These are phyloP conservation scores for Mustela nigripes DNA, from an alignment of 2,113 vertebrate genomes.

Conservation along the genomic window DNA sequence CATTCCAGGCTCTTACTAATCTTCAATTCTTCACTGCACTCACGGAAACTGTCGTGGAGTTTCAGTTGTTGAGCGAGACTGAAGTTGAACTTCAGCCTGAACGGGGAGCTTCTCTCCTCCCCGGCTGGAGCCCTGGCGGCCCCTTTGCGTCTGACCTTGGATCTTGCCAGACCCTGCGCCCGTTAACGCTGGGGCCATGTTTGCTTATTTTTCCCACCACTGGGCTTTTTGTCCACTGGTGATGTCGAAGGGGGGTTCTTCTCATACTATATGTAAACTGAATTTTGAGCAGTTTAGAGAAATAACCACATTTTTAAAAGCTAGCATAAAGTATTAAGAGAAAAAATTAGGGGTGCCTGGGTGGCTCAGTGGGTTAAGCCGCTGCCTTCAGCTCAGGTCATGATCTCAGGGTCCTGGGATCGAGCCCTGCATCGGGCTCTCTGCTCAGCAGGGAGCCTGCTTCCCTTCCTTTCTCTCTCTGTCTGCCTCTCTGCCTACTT, in stretches of 20 bases:
- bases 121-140: not conserved
- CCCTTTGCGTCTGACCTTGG: not conserved
- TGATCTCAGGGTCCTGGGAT: no score
- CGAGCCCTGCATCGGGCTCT: no score
- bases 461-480: no score
- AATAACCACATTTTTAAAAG: not conserved
- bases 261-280: not conserved
- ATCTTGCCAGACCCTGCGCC: not conserved
- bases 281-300: slow-evolving; percentile 35
- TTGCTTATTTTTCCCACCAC: not conserved
- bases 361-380: no score
- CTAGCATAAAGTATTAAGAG: not conserved
- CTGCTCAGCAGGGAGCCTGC: no score
- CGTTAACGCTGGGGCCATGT: not conserved
- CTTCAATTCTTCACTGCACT: slow-evolving; percentile 2
- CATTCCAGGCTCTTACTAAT: not conserved
- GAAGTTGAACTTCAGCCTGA: not conserved
- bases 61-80: not conserved
- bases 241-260: not conserved
- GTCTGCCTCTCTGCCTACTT: no score
- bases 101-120: not conserved
- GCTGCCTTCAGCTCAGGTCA: no score
- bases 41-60: not conserved
- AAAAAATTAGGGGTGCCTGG: not conserved
- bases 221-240: slow-evolving; percentile 8